These are phyloP conservation scores for Chaetophractus vellerosus DNA, from an alignment of 2,797 vertebrate genomes.

Conservation along the genomic window DNA sequence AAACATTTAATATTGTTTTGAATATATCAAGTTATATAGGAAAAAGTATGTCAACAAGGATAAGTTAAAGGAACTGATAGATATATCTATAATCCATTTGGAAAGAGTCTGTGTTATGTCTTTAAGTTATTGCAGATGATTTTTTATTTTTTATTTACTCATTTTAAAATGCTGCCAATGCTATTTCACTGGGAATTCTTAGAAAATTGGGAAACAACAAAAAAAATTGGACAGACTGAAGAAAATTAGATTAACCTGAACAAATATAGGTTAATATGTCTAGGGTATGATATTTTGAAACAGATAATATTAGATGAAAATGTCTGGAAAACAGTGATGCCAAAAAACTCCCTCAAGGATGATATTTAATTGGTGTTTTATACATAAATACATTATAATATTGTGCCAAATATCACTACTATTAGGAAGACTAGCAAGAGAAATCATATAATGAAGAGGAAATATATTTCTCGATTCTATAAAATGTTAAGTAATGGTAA, in stretches of 20 bases:
- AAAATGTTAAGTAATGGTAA: not conserved
- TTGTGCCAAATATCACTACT: not conserved
- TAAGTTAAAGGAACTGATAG: conserved; percentile 15
- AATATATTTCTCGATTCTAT: not conserved
- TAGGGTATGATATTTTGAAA: conserved; percentile 61
- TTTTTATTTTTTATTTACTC: conserved; percentile 30
- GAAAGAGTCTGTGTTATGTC: not conserved
- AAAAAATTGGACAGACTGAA: not conserved
- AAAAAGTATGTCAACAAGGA: conserved; percentile 1
- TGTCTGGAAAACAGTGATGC: conserved; percentile 64
- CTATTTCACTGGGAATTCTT: not conserved
- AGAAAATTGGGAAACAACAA: not conserved
- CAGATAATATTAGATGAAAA: conserved; percentile 62
- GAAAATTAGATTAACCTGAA: conserved; percentile 71
- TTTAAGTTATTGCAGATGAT: conserved; percentile 9
- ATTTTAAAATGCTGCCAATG: conserved; percentile 63
- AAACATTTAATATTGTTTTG: conserved; percentile 43
- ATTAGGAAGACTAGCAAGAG: not conserved
- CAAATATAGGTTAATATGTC: conserved; percentile 71
- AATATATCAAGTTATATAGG: not conserved
- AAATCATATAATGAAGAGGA: not conserved
- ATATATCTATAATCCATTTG: not conserved
- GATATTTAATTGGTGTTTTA: not conserved
- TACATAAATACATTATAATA: not conserved
- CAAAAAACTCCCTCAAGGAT: conserved; percentile 46